phyloP scores from a whole-genome alignment of 2,888 invertebrate genomes.

The Tortrix viridana region DNA sequence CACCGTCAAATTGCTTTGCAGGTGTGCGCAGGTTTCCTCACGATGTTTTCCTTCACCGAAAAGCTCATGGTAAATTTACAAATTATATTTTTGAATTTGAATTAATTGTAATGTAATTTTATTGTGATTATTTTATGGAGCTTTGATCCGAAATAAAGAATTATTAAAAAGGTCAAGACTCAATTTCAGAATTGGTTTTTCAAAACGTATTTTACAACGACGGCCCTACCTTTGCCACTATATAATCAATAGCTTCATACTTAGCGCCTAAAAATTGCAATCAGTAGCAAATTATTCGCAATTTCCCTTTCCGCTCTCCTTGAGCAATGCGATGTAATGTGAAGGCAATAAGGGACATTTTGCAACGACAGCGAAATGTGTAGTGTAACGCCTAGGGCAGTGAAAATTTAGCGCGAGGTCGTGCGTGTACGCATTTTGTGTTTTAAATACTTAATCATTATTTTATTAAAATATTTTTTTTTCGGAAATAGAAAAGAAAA shows the following conservation, averaged over 20 bases:
- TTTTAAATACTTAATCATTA: not conserved
- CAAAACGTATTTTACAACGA: not conserved
- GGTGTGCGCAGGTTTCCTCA: too few relatives aligned
- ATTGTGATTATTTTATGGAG: too few relatives aligned
- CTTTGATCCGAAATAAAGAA: too few relatives aligned
- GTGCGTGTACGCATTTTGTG: not conserved
- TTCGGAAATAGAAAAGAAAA: too few relatives aligned
- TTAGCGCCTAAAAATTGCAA: slow-evolving; percentile 14
- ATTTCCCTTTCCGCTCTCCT: slow-evolving; percentile 31
- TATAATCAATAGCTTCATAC: not conserved
- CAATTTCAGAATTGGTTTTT: too few relatives aligned
- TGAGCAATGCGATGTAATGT: slow-evolving; percentile 12
- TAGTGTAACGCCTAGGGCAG: not conserved
- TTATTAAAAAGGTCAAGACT: too few relatives aligned
- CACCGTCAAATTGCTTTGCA: too few relatives aligned
- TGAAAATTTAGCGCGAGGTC: not conserved
- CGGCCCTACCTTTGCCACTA: not conserved
- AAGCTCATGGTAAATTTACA: too few relatives aligned
- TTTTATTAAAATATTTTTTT: not conserved
- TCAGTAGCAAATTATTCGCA: slow-evolving; percentile 16
- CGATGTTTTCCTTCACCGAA: too few relatives aligned
- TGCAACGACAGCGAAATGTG: not conserved
- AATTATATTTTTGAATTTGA: too few relatives aligned
- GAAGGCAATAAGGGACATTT: slow-evolving; percentile 10
- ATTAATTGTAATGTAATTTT: too few relatives aligned